These are phyloP conservation scores for Heliconius hortense DNA, from an alignment of 2,888 invertebrate genomes.

Conservation along the genomic window DNA sequence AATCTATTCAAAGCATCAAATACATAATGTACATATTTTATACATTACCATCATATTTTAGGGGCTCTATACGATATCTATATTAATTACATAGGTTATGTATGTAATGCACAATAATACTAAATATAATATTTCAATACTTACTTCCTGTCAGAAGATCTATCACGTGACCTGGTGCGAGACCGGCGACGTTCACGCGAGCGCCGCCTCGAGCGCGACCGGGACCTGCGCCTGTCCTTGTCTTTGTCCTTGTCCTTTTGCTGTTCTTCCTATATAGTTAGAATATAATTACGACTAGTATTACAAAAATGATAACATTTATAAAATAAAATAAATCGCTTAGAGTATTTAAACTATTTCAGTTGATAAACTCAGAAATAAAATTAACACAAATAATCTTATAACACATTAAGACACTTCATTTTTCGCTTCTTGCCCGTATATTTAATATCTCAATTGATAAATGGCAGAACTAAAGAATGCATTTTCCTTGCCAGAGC, in stretches of 20 bases:
- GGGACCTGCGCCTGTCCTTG: slow-evolving; percentile 82
- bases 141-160: slow-evolving; percentile 72
- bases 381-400: background rate
- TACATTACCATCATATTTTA: too few species aligned
- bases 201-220: slow-evolving; percentile 70
- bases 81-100: too few species aligned
- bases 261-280: slow-evolving; percentile 57
- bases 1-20: too few species aligned
- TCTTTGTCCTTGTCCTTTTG: slow-evolving; percentile 83
- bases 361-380: background rate
- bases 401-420: too few species aligned
- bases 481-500: background rate
- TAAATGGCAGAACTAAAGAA: background rate
- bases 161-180: slow-evolving; percentile 65
- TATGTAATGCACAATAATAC: too few species aligned
- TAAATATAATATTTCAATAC: background rate
- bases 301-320: background rate
- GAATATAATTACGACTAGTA: background rate
- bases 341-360: background rate
- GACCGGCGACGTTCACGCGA: slow-evolving; percentile 54
- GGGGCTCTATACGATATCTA: too few species aligned
- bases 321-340: background rate
- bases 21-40: too few species aligned
- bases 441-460: too few species aligned
- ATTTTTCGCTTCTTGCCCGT: too few species aligned